These are phyloP conservation scores for Galleria mellonella DNA, from an alignment of 1,140 invertebrate genomes.

Conservation along the genomic window DNA sequence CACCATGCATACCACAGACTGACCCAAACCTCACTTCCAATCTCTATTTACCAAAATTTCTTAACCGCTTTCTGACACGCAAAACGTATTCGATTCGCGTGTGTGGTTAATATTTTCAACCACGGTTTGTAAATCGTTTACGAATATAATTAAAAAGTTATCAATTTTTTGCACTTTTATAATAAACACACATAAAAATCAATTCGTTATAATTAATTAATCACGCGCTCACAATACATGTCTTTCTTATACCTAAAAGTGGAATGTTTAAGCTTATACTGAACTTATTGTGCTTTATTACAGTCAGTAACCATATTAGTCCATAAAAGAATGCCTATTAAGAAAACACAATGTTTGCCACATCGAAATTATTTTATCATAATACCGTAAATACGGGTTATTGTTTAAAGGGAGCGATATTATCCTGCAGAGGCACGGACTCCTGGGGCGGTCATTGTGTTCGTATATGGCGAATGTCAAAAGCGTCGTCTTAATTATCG, in stretches of 20 bases:
- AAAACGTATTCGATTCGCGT: slow-evolving; percentile 56
- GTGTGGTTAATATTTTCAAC: slow-evolving; percentile 50
- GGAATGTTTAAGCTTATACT: no score
- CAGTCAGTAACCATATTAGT: no score
- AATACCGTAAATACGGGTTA: slow-evolving; percentile 54
- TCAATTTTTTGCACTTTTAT: slow-evolving; percentile 26
- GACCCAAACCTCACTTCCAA: slow-evolving; percentile 22
- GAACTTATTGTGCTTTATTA: no score
- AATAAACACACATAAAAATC: slow-evolving; percentile 18
- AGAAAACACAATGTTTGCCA: slow-evolving; percentile 55
- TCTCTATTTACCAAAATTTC: slow-evolving; percentile 56
- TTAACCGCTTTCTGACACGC: slow-evolving; percentile 60
- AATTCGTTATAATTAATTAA: neutral
- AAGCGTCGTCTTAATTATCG: slow-evolving; percentile 74
- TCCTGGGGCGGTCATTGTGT: slow-evolving; percentile 70
- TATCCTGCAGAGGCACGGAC: slow-evolving; percentile 49
- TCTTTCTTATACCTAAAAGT: no score
- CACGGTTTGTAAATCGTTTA: slow-evolving; percentile 39
- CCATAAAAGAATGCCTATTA: slow-evolving; percentile 47
- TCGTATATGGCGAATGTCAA: slow-evolving; percentile 74
- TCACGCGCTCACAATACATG: no score
- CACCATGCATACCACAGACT: slow-evolving; percentile 34
- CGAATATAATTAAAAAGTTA: slow-evolving; percentile 26
- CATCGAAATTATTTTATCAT: slow-evolving; percentile 69
- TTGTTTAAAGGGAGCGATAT: slow-evolving; percentile 65